These are phyloP conservation scores for Mystacides longicornis DNA, from an alignment of 2,888 invertebrate species.

Conservation along the genomic window DNA sequence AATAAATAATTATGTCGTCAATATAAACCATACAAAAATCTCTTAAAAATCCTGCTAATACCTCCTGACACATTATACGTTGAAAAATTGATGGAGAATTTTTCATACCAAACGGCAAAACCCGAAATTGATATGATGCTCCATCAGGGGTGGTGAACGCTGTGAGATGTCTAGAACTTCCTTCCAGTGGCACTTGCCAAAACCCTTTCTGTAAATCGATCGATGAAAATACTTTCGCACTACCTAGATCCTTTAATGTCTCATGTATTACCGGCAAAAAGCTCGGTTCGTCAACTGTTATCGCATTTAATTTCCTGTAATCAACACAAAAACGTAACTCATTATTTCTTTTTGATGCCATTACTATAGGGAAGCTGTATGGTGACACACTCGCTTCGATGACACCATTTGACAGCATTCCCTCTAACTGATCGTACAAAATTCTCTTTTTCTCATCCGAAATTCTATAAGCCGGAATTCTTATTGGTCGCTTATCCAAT, in stretches of 20 bases:
- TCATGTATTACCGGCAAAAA: background rate
- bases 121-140: background rate
- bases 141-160: constrained; percentile 10
- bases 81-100: constrained; percentile 1
- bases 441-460: background rate
- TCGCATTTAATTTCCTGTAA: background rate
- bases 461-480: too few species aligned
- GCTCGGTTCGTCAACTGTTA: background rate
- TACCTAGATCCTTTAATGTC: background rate
- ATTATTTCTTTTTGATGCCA: background rate
- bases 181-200: constrained; percentile 3
- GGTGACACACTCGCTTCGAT: background rate
- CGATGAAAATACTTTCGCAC: background rate
- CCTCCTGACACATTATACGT: background rate
- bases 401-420: background rate
- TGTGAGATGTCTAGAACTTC: background rate
- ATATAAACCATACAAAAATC: constrained; percentile 2
- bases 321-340: background rate
- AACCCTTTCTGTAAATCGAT: background rate
- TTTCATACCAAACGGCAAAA: constrained; percentile 8
- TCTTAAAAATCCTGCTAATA: constrained; percentile 2
- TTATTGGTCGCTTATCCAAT: too few species aligned
- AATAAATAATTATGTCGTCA: constrained; percentile 5
- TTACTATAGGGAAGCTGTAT: constrained; percentile 1
- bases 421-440: background rate